Conservation (phyloP, 2,113 vertebrate species). For the Andinoacara biseriatus region DNA sequence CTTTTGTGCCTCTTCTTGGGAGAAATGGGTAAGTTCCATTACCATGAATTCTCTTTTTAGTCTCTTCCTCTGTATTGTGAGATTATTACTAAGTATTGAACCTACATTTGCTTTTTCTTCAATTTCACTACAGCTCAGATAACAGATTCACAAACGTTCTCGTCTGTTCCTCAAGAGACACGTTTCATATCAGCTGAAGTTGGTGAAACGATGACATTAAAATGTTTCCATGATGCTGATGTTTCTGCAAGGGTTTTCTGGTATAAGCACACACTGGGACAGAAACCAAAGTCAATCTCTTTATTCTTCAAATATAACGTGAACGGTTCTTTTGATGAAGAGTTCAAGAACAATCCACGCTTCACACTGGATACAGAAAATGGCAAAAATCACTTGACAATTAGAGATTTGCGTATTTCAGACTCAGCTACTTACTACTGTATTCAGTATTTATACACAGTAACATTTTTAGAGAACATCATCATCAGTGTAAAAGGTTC, state of each 20-base stretch:
- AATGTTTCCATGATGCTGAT: not conserved
- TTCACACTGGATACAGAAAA: not conserved
- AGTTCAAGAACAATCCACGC: not conserved
- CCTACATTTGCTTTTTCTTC: fast-evolving
- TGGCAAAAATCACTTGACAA: constrained; percentile 14
- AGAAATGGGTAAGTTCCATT: constrained; percentile 7
- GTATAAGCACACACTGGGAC: constrained; percentile 49
- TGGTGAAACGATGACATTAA: not conserved
- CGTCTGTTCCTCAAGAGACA: fast-evolving
- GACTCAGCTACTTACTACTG: constrained; percentile 56
- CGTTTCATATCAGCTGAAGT: not conserved
- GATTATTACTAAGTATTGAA: fast-evolving
- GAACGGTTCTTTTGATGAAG: not conserved
- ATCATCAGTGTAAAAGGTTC: fast-evolving
- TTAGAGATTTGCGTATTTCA: not conserved
- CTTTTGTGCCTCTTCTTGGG: no score
- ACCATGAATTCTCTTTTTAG: not conserved
- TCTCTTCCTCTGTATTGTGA: fast-evolving
- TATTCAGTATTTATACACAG: fast-evolving
- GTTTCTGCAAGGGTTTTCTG: not conserved
- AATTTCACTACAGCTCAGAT: not conserved
- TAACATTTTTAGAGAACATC: not conserved
- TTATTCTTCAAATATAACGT: constrained; percentile 5
- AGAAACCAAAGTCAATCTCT: constrained; percentile 28
- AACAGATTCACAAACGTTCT: fast-evolving